A percentile compares a stretch with the other conserved stretches of the same genome.
Conservation (phyloP, 2,888 invertebrate species). For the Eudemis profundana region DNA sequence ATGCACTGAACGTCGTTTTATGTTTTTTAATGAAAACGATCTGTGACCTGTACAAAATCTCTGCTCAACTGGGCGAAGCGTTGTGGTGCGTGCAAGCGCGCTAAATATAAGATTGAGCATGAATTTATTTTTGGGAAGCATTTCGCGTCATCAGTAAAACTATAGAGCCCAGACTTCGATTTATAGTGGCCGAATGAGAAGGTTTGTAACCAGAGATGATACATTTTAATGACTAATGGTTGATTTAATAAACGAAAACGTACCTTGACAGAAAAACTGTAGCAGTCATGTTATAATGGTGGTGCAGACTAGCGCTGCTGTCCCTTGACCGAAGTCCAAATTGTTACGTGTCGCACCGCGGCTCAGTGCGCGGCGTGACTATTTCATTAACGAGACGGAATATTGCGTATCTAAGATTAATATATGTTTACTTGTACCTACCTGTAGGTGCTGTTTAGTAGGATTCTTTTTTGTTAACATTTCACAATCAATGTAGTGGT, state of each 20-base stretch:
- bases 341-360: conserved; percentile 49
- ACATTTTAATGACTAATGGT: background rate
- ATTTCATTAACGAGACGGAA: conserved; percentile 50
- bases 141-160: conserved; percentile 80
- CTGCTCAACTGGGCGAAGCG: conserved; percentile 78
- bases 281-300: conserved; percentile 46
- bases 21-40: conserved; percentile 65
- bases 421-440: background rate
- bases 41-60: conserved; percentile 79
- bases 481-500: too few species aligned
- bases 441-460: too few species aligned
- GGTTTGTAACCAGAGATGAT: conserved; percentile 46
- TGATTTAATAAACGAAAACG: conserved; percentile 23
- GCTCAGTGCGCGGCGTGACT: conserved; percentile 57
- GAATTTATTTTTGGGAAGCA: conserved; percentile 81
- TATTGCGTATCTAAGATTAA: background rate
- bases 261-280: conserved; percentile 43
- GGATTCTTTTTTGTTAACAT: too few species aligned
- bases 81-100: conserved; percentile 75
- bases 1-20: conserved; percentile 60
- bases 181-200: conserved; percentile 51
- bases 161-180: conserved; percentile 45
- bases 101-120: conserved; percentile 85
- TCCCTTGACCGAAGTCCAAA: conserved; percentile 60
- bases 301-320: conserved; percentile 40